These are phyloP conservation scores for Sycobia sp. DNA, from an alignment of 1,140 invertebrate genomes.

Conservation along the genomic window DNA sequence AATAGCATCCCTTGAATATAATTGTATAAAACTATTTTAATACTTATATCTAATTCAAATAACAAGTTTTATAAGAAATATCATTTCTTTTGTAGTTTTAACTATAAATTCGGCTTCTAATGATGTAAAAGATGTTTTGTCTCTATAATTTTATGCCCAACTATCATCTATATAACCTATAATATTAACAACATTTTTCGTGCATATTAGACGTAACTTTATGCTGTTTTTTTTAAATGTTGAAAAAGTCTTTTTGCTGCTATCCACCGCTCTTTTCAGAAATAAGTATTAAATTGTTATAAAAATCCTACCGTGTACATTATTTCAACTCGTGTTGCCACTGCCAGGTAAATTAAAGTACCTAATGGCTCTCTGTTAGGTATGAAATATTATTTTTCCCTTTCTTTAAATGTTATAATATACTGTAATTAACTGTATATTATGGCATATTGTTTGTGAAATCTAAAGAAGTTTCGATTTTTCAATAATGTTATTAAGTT, in stretches of 20 bases:
- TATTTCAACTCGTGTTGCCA: slow-evolving; percentile 51
- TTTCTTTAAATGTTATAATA: neutral
- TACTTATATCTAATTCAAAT: slow-evolving; percentile 14
- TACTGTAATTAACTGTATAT: neutral
- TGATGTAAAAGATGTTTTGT: slow-evolving; percentile 40
- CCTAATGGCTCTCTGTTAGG: slow-evolving; percentile 54
- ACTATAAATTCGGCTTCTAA: slow-evolving; percentile 57
- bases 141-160: slow-evolving; percentile 33
- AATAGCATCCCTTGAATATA: slow-evolving; percentile 52
- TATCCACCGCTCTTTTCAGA: slow-evolving; percentile 32
- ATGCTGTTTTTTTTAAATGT: slow-evolving; percentile 41
- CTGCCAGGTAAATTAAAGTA: slow-evolving; percentile 46
- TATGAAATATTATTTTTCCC: neutral
- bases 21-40: slow-evolving; percentile 33
- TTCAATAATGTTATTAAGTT: neutral
- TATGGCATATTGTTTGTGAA: too few relatives aligned
- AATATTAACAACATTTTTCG: slow-evolving; percentile 1
- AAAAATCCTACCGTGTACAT: slow-evolving; percentile 40
- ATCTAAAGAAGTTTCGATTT: neutral
- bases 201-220: slow-evolving; percentile 30
- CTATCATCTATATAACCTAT: slow-evolving; percentile 37
- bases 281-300: slow-evolving; percentile 38
- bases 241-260: slow-evolving; percentile 39
- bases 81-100: slow-evolving; percentile 43
- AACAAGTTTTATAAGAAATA: slow-evolving; percentile 46